Percentiles rank a stretch among this genome's conserved stretches.
Evolutionary conservation across 2,797 vertebrate species (phyloP).

Genomic region (Cryptoblepharus egeriae): DNA sequence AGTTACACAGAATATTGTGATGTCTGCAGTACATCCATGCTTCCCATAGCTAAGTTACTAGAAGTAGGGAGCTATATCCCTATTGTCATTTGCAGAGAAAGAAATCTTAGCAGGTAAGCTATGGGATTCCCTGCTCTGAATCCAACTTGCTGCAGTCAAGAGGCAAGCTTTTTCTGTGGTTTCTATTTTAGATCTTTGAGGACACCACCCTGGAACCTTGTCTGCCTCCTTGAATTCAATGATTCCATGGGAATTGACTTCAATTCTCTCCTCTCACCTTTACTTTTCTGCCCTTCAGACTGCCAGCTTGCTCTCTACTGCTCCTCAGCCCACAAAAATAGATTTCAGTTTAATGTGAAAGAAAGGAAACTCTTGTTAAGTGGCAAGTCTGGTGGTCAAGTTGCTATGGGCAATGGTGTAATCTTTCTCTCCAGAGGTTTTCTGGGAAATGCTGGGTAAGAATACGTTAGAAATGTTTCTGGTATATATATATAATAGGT

Average conservation of each 20-base stretch:
- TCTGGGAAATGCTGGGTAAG: background rate
- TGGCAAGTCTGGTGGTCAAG: background rate
- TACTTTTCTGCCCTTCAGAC: background rate
- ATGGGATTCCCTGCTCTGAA: background rate
- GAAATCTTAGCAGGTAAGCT: background rate
- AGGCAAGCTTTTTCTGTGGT: background rate
- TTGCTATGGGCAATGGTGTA: background rate
- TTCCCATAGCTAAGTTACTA: too few relatives aligned
- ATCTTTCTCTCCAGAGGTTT: background rate
- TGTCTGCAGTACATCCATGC: too few relatives aligned
- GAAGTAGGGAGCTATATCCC: background rate
- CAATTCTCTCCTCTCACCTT: background rate
- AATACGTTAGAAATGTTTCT: background rate
- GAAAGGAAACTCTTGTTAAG: background rate
- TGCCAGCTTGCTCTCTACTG: background rate
- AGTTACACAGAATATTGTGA: too few relatives aligned
- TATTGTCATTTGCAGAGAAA: background rate
- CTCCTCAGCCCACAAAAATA: background rate
- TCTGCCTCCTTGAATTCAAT: too few relatives aligned
- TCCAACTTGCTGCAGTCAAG: background rate
- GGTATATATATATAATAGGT: background rate
- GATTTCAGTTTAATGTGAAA: background rate
- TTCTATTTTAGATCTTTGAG: background rate
- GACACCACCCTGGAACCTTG: too few relatives aligned
- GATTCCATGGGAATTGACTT: too few relatives aligned